Percentiles rank a stretch among this genome's conserved stretches.
These are phyloP conservation scores for Apis cerana DNA, from an alignment of 1,140 invertebrate genomes.

Conservation along the genomic window DNA sequence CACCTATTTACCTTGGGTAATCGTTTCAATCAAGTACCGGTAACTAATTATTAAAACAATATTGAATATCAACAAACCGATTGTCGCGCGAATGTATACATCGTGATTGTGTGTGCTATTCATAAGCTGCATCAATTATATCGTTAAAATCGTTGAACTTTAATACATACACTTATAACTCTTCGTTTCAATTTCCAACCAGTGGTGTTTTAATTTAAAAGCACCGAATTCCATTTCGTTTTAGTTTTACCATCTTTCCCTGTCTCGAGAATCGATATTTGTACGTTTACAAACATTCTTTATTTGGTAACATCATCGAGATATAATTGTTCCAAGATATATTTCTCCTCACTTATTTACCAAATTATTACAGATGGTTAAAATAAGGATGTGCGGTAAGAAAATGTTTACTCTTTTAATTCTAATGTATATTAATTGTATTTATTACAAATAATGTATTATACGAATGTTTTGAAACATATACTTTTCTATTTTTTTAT, in stretches of 20 bases:
- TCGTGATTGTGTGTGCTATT: not conserved
- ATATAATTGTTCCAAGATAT: too few relatives aligned
- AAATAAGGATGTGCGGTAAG: too few relatives aligned
- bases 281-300: too few relatives aligned
- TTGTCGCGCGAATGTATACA: not conserved
- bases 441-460: too few relatives aligned
- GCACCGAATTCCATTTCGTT: not conserved
- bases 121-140: not conserved
- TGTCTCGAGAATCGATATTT: not conserved
- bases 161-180: not conserved
- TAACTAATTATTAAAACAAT: conserved; percentile 9
- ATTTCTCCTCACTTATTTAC: too few relatives aligned
- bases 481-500: too few relatives aligned
- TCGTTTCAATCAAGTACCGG: not conserved
- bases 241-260: not conserved
- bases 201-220: not conserved
- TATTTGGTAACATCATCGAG: too few relatives aligned
- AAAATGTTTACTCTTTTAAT: too few relatives aligned
- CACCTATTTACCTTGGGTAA: not conserved
- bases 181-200: not conserved
- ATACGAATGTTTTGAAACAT: too few relatives aligned
- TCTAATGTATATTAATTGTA: too few relatives aligned
- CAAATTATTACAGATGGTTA: too few relatives aligned
- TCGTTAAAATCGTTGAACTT: not conserved
- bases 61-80: not conserved